Evolutionary conservation across 2,797 vertebrate species (phyloP).

Genomic region (Glossophaga mutica): DNA sequence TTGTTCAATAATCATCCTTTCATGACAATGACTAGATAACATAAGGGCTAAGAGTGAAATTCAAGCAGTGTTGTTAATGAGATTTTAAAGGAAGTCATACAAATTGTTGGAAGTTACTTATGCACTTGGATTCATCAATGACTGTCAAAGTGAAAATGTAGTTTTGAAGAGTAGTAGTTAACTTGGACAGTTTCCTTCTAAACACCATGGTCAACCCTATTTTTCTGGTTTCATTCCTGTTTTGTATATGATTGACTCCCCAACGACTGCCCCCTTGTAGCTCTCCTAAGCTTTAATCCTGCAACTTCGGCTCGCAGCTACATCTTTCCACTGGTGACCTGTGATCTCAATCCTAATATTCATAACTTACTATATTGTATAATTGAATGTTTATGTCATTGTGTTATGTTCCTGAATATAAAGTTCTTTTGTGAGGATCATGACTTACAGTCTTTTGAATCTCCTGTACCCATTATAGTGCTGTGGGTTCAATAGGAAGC

Average conservation of each 20-base stretch:
- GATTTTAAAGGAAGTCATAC: constrained; percentile 28
- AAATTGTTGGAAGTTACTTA: constrained; percentile 24
- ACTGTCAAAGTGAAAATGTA: constrained; percentile 23
- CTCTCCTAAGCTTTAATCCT: neutral
- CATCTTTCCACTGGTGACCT: neutral
- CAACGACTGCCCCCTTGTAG: neutral
- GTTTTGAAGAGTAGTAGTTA: neutral
- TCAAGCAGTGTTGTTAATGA: constrained; percentile 13
- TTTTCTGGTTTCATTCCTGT: neutral
- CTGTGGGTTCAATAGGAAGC: neutral
- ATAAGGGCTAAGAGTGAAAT: neutral
- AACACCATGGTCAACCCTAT: neutral
- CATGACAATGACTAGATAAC: neutral
- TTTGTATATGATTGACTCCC: neutral
- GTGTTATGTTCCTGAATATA: neutral
- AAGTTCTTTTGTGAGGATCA: neutral
- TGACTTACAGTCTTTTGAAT: neutral
- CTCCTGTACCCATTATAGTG: neutral
- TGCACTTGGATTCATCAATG: neutral
- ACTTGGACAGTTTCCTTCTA: constrained; percentile 1
- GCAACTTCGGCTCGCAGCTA: neutral
- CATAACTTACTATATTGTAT: neutral
- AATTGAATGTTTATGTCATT: neutral
- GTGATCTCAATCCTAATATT: neutral
- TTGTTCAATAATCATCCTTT: neutral